Conservation (phyloP, 2,113 vertebrate species). For the Sciurus niger region DNA sequence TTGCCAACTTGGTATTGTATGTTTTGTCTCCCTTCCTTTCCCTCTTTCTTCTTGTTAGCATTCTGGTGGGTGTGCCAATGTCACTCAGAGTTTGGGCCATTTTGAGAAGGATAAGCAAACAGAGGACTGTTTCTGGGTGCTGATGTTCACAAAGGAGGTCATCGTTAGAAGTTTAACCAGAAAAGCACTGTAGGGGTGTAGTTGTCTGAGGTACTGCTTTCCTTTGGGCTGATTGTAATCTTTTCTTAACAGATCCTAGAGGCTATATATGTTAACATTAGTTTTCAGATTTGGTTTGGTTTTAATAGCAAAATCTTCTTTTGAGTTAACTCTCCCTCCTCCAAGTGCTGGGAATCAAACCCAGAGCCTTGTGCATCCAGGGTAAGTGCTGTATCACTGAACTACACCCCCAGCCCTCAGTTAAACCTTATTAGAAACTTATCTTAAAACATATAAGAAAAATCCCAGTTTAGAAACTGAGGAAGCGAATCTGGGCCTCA, state of each 20-base stretch:
- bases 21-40: not conserved
- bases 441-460: not conserved
- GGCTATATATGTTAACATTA: not conserved
- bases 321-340: not conserved
- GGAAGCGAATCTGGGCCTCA: not conserved
- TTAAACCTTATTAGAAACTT: slow-evolving; percentile 7
- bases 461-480: not conserved
- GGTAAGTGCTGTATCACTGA: not conserved
- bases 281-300: slow-evolving; percentile 52
- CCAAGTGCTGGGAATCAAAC: not conserved
- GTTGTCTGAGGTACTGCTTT: not conserved
- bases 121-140: not conserved
- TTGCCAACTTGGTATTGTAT: not conserved
- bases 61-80: not conserved
- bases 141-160: not conserved
- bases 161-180: not conserved
- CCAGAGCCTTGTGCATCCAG: not conserved
- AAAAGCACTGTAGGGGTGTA: not conserved
- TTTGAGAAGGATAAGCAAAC: not conserved
- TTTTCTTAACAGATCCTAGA: not conserved
- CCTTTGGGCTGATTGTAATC: not conserved
- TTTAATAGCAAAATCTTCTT: slow-evolving; percentile 38
- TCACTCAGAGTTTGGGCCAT: slow-evolving; percentile 2
- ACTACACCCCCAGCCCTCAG: not conserved
- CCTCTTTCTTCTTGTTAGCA: not conserved